Conservation (phyloP, 23 tunicate genomes). For the Trididemnum miniatum region DNA sequence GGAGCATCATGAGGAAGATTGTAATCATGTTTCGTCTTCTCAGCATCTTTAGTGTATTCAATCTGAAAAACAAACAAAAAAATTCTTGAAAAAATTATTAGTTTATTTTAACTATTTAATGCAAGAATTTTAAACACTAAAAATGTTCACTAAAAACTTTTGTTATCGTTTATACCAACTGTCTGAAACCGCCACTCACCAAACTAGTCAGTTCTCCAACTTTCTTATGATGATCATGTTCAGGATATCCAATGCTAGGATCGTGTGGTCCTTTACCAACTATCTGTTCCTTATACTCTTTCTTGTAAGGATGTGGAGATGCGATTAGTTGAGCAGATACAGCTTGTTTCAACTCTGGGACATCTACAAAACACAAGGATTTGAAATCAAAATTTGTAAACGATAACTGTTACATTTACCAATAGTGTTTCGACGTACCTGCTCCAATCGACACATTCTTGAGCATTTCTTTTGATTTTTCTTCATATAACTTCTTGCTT, state of each 20-base stretch:
- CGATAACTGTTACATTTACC: too few relatives aligned
- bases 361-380: too few relatives aligned
- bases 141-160: too few relatives aligned
- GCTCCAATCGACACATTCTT: slow-evolving; percentile 55
- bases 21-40: slow-evolving; percentile 66
- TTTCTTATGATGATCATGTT: slow-evolving; percentile 59
- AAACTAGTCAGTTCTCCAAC: slow-evolving; percentile 52
- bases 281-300: slow-evolving; percentile 73
- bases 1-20: slow-evolving; percentile 80
- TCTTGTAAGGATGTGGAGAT: slow-evolving; percentile 61
- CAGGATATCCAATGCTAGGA: slow-evolving; percentile 72
- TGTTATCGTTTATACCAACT: too few relatives aligned
- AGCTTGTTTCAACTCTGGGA: slow-evolving; percentile 71
- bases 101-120: too few relatives aligned
- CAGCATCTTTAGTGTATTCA: slow-evolving; percentile 78
- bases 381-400: too few relatives aligned
- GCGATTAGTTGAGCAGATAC: slow-evolving; percentile 58
- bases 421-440: too few relatives aligned
- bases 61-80: too few relatives aligned
- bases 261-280: slow-evolving; percentile 70
- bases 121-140: too few relatives aligned
- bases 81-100: too few relatives aligned
- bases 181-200: too few relatives aligned
- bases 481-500: slow-evolving; percentile 75
- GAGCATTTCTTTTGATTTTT: slow-evolving; percentile 64